Evolutionary conservation across 1,140 invertebrate genomes (phyloP), one percentile per base, ranked within the genome.

Genomic region (Latrodectus geometricus): DNA sequence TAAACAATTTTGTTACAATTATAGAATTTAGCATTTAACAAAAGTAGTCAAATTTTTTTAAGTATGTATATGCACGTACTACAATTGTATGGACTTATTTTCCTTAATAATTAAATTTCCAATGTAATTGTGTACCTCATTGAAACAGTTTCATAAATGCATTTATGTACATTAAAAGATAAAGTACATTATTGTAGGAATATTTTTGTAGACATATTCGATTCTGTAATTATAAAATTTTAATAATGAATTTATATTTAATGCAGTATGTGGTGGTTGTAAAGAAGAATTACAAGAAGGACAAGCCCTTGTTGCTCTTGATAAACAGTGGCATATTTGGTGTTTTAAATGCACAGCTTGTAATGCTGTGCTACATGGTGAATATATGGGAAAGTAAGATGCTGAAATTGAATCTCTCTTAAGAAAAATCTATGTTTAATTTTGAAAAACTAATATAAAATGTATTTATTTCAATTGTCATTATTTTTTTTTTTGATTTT

Each of bases 291-390:
- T 99, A 87, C 95, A 95, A 88, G 97, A 97, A 92, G 97, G 97
- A 54, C 97, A 98, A 92, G 97, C 97, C 61, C 92, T 99, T 89
- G 95, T 98, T 80, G 97, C 97, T n/a, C 92, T 99, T 76, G 97
- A 98, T 90, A 94, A 95, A 89, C 96, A 95, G 89, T 96, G 95
- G 95, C 95, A 96, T 90, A 94, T 96, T 84, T 96, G 95, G 94
- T 96, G 95, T 90, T 96, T 96, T 91, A 96, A 96, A 90, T 98
- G 97, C 92, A 95, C 95, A 88, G 94, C 94, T 89, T 99, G 97
- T 92, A 94, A 94, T 89, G 93, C 93, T 70, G 95, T 98, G 82
- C 94, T 98, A 65, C 96, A 97, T 91, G 97, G 97, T 56, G 97
- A 98, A 92, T 99, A 98, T 92, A 98, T 99, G 97, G 96, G 97